Evolutionary conservation across 2,888 invertebrate species (phyloP), one percentile per base, ranked within the genome.

Genomic region (Parapristionchus giblindavisi): DNA sequence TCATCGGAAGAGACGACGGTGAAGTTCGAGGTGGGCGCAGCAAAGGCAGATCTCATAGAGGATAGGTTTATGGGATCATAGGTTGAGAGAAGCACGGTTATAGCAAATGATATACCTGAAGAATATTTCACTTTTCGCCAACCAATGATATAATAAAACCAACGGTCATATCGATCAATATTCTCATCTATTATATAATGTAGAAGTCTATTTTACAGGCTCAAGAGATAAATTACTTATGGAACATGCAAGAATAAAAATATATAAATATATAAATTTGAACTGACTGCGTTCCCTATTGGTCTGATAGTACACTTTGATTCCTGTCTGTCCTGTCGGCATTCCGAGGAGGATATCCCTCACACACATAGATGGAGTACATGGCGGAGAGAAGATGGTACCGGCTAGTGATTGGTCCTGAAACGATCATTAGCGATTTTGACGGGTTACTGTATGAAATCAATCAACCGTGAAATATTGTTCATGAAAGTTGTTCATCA

Each of bases 261-360:
- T 2, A 40, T 2, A 38, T 24, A 3, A 24, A 21, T 1, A 24
- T 3, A 65, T 48, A n/a, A 1, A 65, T 4, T 58, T 17, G 5
- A 34, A n/a, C 70, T 48, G 2, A 70, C 70, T 51, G 80, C 86
- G 74, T 54, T 84, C 81, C 34, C 86, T 74, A 77, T 86, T 85
- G 34, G 86, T 86, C 76, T 82, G 81, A 65, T 82, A 86, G 3
- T 75, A 76, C 72, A 76, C 78, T 71, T 85, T 86, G 48, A 86
- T 81, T 32, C 86, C 86, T 1, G 84, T 81, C 17, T 77, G 65
- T 5, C 78, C 71, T 3, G 84, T 77, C 3, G 85, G 84, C 11
- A 83, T 81, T 14, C 85, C 85, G 21, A 85, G 78, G 6, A 84
- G 70, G 52, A 85, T 75, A 72, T 85, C 85, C 29, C 85, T 76